Conservation (phyloP, 2,113 vertebrate species). For the Rissa tridactyla region DNA sequence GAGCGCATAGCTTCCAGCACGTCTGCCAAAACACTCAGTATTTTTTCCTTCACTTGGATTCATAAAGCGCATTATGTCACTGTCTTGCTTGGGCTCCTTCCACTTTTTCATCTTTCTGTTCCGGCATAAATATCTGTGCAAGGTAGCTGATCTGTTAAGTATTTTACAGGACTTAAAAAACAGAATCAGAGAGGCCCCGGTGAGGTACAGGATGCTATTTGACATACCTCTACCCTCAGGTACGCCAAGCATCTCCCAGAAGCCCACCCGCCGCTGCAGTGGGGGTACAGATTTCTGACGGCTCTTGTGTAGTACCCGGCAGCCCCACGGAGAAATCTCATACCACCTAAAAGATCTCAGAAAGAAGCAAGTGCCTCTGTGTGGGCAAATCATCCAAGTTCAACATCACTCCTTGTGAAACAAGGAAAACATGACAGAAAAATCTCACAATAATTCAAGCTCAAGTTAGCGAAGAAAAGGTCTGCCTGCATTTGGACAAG, state of each 20-base stretch:
- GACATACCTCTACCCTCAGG: not conserved
- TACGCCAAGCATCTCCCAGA: not conserved
- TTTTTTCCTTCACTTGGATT: slow-evolving; percentile 19
- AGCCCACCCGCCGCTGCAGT: fast-evolving
- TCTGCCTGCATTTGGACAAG: not conserved
- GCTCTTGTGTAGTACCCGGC: not conserved
- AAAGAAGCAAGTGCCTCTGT: not conserved
- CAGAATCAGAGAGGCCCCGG: fast-evolving
- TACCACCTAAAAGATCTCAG: not conserved
- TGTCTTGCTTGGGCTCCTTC: not conserved
- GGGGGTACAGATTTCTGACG: fast-evolving
- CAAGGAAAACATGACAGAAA: not conserved
- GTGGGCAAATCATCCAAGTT: not conserved
- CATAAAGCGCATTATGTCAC: not conserved
- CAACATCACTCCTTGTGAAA: not conserved
- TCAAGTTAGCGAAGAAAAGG: not conserved
- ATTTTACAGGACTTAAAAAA: not conserved
- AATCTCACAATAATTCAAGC: not conserved
- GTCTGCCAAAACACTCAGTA: not conserved
- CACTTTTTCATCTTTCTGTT: not conserved
- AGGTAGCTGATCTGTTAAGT: not conserved
- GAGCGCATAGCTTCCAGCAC: not conserved
- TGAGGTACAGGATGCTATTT: fast-evolving
- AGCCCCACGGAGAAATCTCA: not conserved
- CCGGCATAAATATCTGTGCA: not conserved